phyloP scores from a whole-genome alignment of 2,113 vertebrate genomes.

The Ochotona curzoniae region DNA sequence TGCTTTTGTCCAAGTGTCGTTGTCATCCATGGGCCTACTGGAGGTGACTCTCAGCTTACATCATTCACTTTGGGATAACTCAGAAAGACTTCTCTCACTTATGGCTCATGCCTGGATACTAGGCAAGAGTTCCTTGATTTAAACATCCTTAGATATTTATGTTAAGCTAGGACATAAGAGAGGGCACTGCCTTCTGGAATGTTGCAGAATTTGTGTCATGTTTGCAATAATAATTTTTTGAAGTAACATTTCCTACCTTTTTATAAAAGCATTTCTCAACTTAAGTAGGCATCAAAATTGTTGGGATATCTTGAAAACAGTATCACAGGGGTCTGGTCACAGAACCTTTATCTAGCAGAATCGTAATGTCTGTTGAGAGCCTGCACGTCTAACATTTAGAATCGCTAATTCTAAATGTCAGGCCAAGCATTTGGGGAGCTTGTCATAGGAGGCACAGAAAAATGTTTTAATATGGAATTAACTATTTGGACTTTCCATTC shows the following conservation, averaged over 20 bases:
- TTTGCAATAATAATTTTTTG: background rate
- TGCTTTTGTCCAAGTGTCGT: background rate
- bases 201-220: background rate
- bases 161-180: background rate
- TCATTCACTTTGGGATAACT: background rate
- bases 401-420: background rate
- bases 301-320: background rate
- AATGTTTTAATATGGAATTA: background rate
- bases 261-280: background rate
- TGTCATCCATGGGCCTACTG: background rate
- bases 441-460: background rate
- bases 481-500: background rate
- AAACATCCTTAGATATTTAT: background rate
- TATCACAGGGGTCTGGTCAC: background rate
- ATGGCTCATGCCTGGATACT: rapidly evolving
- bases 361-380: background rate
- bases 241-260: background rate
- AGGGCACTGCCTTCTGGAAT: background rate
- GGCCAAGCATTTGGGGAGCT: background rate
- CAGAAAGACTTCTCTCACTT: too few relatives aligned
- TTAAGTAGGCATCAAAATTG: background rate
- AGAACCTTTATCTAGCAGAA: background rate
- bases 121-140: background rate
- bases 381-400: background rate
- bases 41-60: background rate